Evolutionary conservation across 2,797 vertebrate genomes (phyloP), one percentile per base, ranked within the genome.

Genomic region (Anguilla anguilla): DNA sequence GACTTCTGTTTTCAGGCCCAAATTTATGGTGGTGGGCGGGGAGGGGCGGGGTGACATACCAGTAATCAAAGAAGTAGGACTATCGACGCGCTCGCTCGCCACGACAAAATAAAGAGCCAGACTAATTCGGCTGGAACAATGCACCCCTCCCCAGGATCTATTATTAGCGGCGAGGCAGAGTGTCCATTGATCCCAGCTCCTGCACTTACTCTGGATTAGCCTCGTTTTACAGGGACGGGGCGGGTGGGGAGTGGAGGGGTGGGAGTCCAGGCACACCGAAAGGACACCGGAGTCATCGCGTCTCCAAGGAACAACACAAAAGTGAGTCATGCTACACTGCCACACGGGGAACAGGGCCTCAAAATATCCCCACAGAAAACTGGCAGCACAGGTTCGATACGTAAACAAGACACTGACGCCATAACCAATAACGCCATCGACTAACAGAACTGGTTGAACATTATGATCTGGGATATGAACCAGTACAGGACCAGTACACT

Each of bases 61-160:
- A 19, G 31, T 84, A 84, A 83, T 91, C 87, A 91, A 85, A 89
- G 91, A 91, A 90, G 90, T 87, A 89, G 87, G 61, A 83, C 85
- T 92, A 95, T 93, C 6, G 92, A 93, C 67, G 0, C 25, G 79
- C 92, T 91, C 92, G 88, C 88, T 91, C 92, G 86, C 89, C 88
- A 88, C 87, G 92, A 93, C 87, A 94, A 92, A 95, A 93, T 92
- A 92, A 93, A 93, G 92, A 94, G 89, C 83, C 84, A 84, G 86
- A 87, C 87, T 90, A 92, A 93, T 94, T 95, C 91, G 90, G 91
- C 90, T 89, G 91, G 90, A 92, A 90, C 85, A 92, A 90, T 90
- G 90, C 87, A 86, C 94, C 93, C 92, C 92, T 93, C 49, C 86
- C 86, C 55, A 46, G 86, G 91, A 90, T 92, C 91, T 92, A 91